A percentile compares a stretch with the other conserved stretches of the same genome.
phyloP scores from a whole-genome alignment of 2,797 vertebrate species.

The Lindbergichthys nudifrons region DNA sequence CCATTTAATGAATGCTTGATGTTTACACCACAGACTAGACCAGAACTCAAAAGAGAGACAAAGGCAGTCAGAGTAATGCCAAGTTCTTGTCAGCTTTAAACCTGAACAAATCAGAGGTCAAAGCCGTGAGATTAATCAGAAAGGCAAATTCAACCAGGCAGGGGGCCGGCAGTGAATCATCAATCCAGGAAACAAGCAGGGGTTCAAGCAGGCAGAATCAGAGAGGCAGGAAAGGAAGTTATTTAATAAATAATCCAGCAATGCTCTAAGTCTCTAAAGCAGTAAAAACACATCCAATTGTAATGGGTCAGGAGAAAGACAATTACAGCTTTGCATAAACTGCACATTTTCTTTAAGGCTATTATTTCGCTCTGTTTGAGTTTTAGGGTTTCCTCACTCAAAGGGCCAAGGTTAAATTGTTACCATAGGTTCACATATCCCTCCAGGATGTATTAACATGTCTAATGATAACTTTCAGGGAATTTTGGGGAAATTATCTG shows the following conservation, averaged over 20 bases:
- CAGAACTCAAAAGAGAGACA: not conserved
- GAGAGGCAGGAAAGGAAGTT: not conserved
- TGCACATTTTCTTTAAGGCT: not conserved
- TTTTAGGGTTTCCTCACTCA: too few relatives aligned
- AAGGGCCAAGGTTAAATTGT: too few relatives aligned
- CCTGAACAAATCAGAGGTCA: not conserved
- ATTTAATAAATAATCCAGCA: not conserved
- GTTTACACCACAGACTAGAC: not conserved
- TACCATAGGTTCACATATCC: not conserved
- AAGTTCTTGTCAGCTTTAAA: not conserved
- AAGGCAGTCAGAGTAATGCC: not conserved
- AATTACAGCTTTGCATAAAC: not conserved
- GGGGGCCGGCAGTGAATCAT: not conserved
- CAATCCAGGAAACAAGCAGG: not conserved
- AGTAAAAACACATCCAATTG: not conserved
- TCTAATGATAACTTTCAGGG: too few relatives aligned
- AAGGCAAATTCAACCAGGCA: not conserved
- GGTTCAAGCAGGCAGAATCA: not conserved
- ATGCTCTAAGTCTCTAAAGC: not conserved
- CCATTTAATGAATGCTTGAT: not conserved
- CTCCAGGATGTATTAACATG: slow-evolving; percentile 4
- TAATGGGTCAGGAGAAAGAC: not conserved
- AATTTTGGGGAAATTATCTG: too few relatives aligned
- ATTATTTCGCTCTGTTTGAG: too few relatives aligned
- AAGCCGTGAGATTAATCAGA: not conserved